Evolutionary conservation across 2,113 vertebrate species (phyloP).

Genomic region (Trichechus manatus): DNA sequence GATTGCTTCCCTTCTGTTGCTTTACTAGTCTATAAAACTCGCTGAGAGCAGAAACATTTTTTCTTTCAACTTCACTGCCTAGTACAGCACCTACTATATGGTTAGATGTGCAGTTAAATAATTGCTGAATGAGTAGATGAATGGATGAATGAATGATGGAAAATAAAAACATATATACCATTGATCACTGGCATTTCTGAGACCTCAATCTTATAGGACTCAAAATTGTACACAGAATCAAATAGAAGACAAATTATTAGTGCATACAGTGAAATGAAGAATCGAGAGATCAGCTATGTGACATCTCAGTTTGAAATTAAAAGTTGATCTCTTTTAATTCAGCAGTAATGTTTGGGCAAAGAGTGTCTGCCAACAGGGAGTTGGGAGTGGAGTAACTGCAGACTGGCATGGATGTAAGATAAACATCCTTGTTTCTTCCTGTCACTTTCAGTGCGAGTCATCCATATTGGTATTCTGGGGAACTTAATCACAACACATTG

Average conservation of each 20-base stretch:
- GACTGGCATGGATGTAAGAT: not conserved
- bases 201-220: not conserved
- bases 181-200: not conserved
- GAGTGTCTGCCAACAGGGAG: not conserved
- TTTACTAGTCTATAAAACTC: not conserved
- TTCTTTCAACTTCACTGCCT: not conserved
- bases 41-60: not conserved
- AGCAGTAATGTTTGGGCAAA: not conserved
- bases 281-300: not conserved
- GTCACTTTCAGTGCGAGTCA: not conserved
- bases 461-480: not conserved
- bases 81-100: not conserved
- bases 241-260: constrained; percentile 7
- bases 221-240: constrained; percentile 45
- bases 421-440: not conserved
- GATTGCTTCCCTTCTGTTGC: not conserved
- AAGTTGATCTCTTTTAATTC: not conserved
- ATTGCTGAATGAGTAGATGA: constrained; percentile 40
- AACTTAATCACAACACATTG: not conserved
- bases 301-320: constrained; percentile 38
- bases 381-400: not conserved
- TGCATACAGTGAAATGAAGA: not conserved
- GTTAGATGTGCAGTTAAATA: constrained; percentile 36
- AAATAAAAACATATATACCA: not conserved
- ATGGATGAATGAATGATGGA: not conserved